Evolutionary conservation across 2,888 invertebrate species (phyloP), one percentile per base, ranked within the genome.

Genomic region (Endomychus coccineus): DNA sequence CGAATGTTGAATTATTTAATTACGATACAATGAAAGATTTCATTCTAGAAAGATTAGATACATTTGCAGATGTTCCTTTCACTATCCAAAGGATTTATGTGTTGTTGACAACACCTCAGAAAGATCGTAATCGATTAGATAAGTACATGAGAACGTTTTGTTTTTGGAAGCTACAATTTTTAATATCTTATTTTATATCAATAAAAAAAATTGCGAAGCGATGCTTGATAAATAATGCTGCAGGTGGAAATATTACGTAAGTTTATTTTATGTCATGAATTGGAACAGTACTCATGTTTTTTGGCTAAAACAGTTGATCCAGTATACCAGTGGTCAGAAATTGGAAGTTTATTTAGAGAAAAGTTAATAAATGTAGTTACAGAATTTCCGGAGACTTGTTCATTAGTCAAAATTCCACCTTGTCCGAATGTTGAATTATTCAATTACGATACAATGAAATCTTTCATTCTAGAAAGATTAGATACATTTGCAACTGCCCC

Each of bases 81-180:
- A 96, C 96, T 11, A 84, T 96, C 46, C 96, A 96, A 66, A 76
- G 97, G 49, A 78, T 98, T 43, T 94, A 95, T 66, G 97, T 98
- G 66, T 72, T 98, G 16, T 70, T 98, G 2, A 87, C 88, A 3
- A 80, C 81, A 48, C 96, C 97, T 2, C 77, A 83, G 13, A 90
- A 89, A 61, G 94, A 97, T 61, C 98, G 98, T 66, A 89, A 87
- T 58, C 77, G 92, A 43, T 85, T 92, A 43, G 97, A 96, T 62
- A 97, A 97, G 65, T 97, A 87, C 62, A 87, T 98, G 83, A 74
- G 96, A 40, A 97, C 96, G 0, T 74, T 98, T n/a, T n/a, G n/a
- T n/a, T n/a, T n/a, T n/a, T n/a, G n/a, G n/a, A n/a, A n/a, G n/a
- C n/a, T n/a, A n/a, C n/a, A n/a, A n/a, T n/a, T n/a, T n/a, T n/a